Percentiles rank a stretch among this genome's conserved stretches.
phyloP scores from a whole-genome alignment of 2,113 vertebrate genomes.

The Pelvicachromis taeniatus region DNA sequence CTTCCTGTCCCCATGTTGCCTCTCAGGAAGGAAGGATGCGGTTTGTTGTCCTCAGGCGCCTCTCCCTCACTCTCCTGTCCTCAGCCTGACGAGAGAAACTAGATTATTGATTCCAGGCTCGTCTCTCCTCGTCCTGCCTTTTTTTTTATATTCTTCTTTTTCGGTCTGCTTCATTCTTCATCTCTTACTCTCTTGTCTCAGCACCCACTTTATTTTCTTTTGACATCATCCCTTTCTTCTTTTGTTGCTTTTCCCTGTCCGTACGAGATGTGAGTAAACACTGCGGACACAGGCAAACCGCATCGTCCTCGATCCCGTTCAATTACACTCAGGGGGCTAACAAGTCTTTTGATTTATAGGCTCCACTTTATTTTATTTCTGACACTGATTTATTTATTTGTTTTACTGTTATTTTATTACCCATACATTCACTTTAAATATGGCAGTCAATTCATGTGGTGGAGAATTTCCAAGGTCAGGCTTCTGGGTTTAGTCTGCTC shows the following conservation, averaged over 20 bases:
- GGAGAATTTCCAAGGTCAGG: conserved; percentile 38
- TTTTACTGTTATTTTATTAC: conserved; percentile 61
- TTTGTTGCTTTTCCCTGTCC: background rate
- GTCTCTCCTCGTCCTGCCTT: conserved; percentile 37
- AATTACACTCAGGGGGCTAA: conserved; percentile 14
- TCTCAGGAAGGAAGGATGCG: conserved; percentile 85
- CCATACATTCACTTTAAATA: conserved; percentile 32
- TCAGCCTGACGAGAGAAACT: conserved; percentile 54
- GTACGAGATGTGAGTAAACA: conserved; percentile 70
- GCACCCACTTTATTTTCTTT: conserved; percentile 34
- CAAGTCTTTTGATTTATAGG: conserved; percentile 17
- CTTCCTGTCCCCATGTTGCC: conserved; percentile 72
- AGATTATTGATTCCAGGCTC: conserved; percentile 85
- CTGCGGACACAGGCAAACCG: conserved; percentile 63
- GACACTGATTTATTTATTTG: conserved; percentile 55
- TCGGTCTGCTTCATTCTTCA: conserved; percentile 33
- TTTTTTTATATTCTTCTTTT: conserved; percentile 16
- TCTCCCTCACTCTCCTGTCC: conserved; percentile 46
- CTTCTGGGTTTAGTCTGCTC: conserved; percentile 66
- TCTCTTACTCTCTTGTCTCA: conserved; percentile 12
- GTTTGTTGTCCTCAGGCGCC: conserved; percentile 78
- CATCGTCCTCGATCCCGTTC: conserved; percentile 3
- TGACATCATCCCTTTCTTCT: conserved; percentile 22
- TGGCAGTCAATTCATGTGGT: conserved; percentile 48
- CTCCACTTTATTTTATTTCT: conserved; percentile 28